phyloP scores from a whole-genome alignment of 2,888 invertebrate genomes.

The Napeogenes inachia region DNA sequence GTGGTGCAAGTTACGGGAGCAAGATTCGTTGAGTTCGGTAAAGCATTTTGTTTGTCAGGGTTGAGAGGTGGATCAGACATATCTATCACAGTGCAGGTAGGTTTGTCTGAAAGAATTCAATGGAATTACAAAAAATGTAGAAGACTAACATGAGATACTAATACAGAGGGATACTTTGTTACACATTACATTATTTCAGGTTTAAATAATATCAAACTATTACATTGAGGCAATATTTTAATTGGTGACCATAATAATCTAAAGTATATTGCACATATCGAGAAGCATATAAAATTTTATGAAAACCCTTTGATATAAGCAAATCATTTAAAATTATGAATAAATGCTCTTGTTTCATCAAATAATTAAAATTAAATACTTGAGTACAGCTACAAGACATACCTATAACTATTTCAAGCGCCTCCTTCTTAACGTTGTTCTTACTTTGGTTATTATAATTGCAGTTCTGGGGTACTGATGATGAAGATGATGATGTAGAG shows the following conservation, averaged over 20 bases:
- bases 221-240: not conserved
- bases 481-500: conserved; percentile 56
- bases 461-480: conserved; percentile 62
- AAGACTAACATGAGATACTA: too few relatives aligned
- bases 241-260: not conserved
- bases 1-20: conserved; percentile 82
- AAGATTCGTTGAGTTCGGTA: conserved; percentile 59
- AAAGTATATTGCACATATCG: too few relatives aligned
- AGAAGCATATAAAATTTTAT: too few relatives aligned
- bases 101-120: conserved; percentile 66
- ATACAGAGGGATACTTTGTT: too few relatives aligned
- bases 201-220: not conserved
- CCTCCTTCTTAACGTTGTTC: conserved; percentile 66
- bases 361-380: not conserved
- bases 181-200: too few relatives aligned
- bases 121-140: not conserved
- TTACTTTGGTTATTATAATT: conserved; percentile 76
- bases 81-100: conserved; percentile 72
- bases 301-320: too few relatives aligned
- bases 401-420: conserved; percentile 63
- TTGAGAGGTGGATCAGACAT: conserved; percentile 66
- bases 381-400: conserved; percentile 21
- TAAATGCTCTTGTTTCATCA: too few relatives aligned
- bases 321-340: too few relatives aligned
- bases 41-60: conserved; percentile 52